Evolutionary conservation across 2,113 vertebrate species (phyloP), one percentile per base, ranked within the genome.

Genomic region (Nothocercus julius): DNA sequence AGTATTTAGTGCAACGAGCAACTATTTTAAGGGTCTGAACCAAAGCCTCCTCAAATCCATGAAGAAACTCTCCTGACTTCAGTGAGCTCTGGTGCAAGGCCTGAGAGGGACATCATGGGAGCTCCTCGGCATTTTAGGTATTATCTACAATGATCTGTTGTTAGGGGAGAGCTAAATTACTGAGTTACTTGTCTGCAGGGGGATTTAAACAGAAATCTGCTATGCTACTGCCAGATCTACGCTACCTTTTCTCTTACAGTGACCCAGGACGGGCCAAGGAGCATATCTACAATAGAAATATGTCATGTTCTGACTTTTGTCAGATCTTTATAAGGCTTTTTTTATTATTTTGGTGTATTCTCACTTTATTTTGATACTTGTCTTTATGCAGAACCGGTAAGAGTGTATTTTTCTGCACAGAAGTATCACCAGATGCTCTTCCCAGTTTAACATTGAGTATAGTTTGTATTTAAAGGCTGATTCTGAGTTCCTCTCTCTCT

Each of bases 111-210:
- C 24, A 82, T 75, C 74, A 56, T 2, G 24, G 80, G 78, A 54
- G 49, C 22, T 94, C 30, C 54, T 49, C 40, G 61, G 74, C 28
- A 9, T 84, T 87, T 82, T 32, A 82, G 78, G 47, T 92, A 67
- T 92, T 96, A 85, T 94, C 96, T 95, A 79, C 85, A 87, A 82
- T 47, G 63, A 13, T 34, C 53, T 85, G 75, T 72, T 91, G 83
- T 78, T 84, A 66, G 10, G 58, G 59, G 58, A 95, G 34, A 0
- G 14, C 80, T 96, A 79, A 94, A 82, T 95, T 90, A 86, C 0
- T 0, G 56, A 51, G 49, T 90, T 92, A 86, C 90, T 94, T 36
- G 42, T 93, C 78, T 93, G 63, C n/a, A 82, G 90, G 63, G 91
- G 90, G 83, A 87, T 87, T 93, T 76, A 73, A 95, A 80, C 21